A percentile compares a stretch with the other conserved stretches of the same genome.
Conservation (phyloP, 2,797 vertebrate species). For the Channallabes apus region DNA sequence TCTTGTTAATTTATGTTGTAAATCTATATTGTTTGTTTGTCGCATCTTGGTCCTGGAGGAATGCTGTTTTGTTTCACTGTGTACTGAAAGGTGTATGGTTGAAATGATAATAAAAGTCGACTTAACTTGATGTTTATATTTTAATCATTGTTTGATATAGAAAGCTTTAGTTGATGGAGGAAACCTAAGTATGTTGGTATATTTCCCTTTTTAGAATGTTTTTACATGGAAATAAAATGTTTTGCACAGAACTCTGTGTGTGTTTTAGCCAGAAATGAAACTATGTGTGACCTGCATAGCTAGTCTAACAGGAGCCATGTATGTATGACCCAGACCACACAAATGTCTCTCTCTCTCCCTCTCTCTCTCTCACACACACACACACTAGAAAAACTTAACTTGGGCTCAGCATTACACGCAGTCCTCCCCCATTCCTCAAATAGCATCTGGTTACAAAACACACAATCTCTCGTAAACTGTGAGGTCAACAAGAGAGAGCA, state of each 20-base stretch:
- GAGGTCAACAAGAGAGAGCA: not conserved
- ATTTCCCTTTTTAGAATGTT: not conserved
- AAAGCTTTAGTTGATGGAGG: not conserved
- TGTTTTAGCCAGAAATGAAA: not conserved
- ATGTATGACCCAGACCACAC: not conserved
- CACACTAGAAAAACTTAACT: not conserved
- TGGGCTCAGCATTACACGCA: not conserved
- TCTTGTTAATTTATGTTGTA: no score
- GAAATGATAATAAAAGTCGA: no score
- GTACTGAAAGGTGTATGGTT: no score
- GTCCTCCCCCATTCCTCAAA: not conserved
- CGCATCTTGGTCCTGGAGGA: no score
- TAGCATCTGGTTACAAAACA: conserved; percentile 5
- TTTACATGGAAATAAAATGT: not conserved
- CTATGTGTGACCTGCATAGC: not conserved
- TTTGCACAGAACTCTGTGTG: not conserved
- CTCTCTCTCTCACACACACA: not conserved
- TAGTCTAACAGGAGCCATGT: conserved; percentile 1
- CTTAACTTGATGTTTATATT: not conserved
- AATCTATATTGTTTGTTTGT: no score
- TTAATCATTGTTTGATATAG: not conserved
- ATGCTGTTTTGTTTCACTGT: no score
- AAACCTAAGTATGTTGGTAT: not conserved
- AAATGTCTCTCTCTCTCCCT: not conserved
- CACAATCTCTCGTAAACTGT: not conserved